phyloP scores from a whole-genome alignment of 1,140 invertebrate species.

The Pentalonia nigronervosa region DNA sequence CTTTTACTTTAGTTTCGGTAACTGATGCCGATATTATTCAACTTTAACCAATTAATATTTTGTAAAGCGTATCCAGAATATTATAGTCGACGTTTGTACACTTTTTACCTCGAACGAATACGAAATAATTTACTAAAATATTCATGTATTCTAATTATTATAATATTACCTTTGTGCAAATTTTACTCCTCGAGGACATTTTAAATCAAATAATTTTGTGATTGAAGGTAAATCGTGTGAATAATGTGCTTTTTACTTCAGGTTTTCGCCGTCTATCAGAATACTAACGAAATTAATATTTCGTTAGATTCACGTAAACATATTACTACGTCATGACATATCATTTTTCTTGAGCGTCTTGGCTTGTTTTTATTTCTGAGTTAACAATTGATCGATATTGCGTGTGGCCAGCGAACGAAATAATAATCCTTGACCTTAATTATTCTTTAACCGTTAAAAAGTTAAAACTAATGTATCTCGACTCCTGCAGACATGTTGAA shows the following conservation, averaged over 20 bases:
- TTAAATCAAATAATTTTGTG: slow-evolving; percentile 2
- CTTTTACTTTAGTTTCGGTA: background rate
- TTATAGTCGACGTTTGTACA: background rate
- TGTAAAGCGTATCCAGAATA: background rate
- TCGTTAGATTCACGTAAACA: background rate
- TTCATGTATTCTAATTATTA: background rate
- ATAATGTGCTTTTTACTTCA: background rate
- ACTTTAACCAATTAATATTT: background rate
- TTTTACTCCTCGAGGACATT: background rate
- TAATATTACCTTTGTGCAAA: background rate
- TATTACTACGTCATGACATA: background rate
- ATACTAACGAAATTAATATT: background rate
- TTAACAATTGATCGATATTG: background rate
- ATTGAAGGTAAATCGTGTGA: background rate
- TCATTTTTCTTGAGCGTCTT: background rate
- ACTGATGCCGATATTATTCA: background rate
- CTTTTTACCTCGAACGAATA: background rate
- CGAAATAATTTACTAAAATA: background rate
- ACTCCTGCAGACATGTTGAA: background rate
- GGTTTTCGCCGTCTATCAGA: background rate
- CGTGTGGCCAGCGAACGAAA: background rate
- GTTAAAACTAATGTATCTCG: no score
- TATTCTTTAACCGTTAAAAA: no score
- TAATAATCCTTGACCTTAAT: background rate
- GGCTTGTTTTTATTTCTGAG: background rate